phyloP scores from a whole-genome alignment of 2,113 vertebrate genomes.

The Phyllostomus discolor region DNA sequence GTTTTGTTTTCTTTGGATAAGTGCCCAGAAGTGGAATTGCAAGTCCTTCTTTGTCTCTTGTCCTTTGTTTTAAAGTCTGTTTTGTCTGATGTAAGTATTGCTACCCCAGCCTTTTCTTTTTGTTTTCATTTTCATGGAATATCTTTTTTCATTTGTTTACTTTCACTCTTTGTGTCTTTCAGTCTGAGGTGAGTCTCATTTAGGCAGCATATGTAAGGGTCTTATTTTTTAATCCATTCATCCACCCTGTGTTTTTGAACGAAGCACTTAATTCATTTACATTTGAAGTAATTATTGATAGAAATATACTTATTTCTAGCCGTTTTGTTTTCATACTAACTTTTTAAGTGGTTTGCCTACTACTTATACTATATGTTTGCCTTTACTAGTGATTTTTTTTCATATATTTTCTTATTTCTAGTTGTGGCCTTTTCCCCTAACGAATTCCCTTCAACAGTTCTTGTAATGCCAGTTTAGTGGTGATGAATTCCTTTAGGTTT shows the following conservation, averaged over 20 bases:
- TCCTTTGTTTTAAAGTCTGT: neutral
- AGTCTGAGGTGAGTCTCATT: neutral
- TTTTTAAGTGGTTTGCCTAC: neutral
- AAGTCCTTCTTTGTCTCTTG: neutral
- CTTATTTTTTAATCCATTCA: neutral
- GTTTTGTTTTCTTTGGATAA: too few relatives aligned
- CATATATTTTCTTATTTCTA: neutral
- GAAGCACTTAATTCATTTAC: neutral
- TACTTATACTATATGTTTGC: neutral
- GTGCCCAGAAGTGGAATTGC: neutral
- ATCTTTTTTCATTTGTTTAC: neutral
- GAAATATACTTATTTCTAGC: neutral
- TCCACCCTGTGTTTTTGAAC: neutral
- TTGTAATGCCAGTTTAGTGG: neutral
- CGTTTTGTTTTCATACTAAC: neutral
- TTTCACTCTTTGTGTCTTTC: neutral
- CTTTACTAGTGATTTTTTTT: neutral
- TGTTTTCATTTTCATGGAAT: neutral
- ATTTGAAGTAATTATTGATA: neutral
- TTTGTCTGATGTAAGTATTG: neutral
- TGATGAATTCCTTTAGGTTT: neutral
- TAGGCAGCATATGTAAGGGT: neutral
- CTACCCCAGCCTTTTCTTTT: neutral
- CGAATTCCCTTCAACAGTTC: neutral
- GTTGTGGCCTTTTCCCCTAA: neutral